Percentiles rank a stretch among this genome's conserved stretches.
Evolutionary conservation across 2,113 vertebrate genomes (phyloP).

Genomic region (Ellobius talpinus): DNA sequence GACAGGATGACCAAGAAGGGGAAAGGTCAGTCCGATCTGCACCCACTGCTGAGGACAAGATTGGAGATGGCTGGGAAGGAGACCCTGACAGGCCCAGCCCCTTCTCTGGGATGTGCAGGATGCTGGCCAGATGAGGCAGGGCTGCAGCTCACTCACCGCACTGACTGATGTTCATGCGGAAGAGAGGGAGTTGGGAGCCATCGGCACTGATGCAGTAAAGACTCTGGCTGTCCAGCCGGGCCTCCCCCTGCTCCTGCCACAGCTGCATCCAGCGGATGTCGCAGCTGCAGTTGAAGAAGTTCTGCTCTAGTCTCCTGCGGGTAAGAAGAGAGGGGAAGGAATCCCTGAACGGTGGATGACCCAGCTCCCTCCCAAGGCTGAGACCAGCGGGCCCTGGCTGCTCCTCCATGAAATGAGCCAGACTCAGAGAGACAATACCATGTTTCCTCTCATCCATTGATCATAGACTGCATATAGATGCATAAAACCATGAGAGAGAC

Average conservation of each 20-base stretch:
- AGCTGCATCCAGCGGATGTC: constrained; percentile 99
- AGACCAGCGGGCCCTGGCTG: not conserved
- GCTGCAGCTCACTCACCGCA: constrained; percentile 90
- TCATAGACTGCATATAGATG: not conserved
- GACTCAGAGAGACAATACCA: not conserved
- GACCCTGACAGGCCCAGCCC: too few relatives aligned
- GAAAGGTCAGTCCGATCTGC: rapidly evolving
- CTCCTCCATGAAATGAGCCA: not conserved
- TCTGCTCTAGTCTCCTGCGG: constrained; percentile 92
- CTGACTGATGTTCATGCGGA: constrained; percentile 95
- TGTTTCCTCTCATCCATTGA: not conserved
- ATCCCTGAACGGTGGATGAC: constrained; percentile 42
- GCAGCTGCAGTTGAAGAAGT: constrained; percentile 96
- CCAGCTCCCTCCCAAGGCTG: not conserved
- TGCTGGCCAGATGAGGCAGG: not conserved
- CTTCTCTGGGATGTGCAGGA: not conserved
- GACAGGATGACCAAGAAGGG: not conserved
- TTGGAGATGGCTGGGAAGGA: not conserved
- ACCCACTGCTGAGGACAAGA: not conserved
- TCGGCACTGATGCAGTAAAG: constrained; percentile 93
- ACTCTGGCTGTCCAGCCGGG: constrained; percentile 92
- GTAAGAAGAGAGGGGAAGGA: constrained; percentile 56
- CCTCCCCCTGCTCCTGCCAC: constrained; percentile 95
- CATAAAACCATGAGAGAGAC: not conserved
- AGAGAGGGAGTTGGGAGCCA: constrained; percentile 89